Percentiles rank a stretch among this genome's conserved stretches.
phyloP scores from a whole-genome alignment of 1,140 invertebrate species.

The Dicyema japonicum region DNA sequence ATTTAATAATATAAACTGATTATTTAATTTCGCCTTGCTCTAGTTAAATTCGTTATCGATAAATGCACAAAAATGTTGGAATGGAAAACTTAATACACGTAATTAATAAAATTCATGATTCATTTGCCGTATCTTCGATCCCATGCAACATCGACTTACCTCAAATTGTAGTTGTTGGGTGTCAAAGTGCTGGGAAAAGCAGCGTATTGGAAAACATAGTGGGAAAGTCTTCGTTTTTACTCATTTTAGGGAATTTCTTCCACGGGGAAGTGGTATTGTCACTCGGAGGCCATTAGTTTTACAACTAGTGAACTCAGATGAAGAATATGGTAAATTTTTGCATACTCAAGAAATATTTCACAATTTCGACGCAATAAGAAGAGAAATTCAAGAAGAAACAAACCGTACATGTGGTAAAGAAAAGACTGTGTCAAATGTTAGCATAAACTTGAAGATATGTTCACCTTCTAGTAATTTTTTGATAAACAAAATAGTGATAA shows the following conservation, averaged over 20 bases:
- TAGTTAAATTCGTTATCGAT: no score
- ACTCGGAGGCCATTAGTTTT: slow-evolving; percentile 80
- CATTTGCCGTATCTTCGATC: slow-evolving; percentile 76
- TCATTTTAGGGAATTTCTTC: slow-evolving; percentile 54
- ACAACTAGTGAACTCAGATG: slow-evolving; percentile 54
- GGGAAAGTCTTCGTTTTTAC: slow-evolving; percentile 59
- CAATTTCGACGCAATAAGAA: slow-evolving; percentile 72
- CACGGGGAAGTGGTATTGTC: slow-evolving; percentile 76
- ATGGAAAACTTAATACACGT: slow-evolving; percentile 92
- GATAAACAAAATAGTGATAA: slow-evolving; percentile 17
- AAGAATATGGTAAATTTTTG: slow-evolving; percentile 86
- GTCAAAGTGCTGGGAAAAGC: no score
- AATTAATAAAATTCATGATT: slow-evolving; percentile 94
- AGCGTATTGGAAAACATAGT: slow-evolving; percentile 98
- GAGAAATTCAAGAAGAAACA: slow-evolving; percentile 85
- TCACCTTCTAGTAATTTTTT: slow-evolving; percentile 85
- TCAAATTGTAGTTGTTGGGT: no score
- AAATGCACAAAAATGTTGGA: slow-evolving; percentile 37
- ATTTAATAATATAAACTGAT: no score
- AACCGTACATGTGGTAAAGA: slow-evolving; percentile 75
- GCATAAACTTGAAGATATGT: slow-evolving; percentile 86
- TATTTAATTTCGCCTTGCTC: no score
- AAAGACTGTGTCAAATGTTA: slow-evolving; percentile 86
- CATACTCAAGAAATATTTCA: slow-evolving; percentile 87
- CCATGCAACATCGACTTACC: slow-evolving; percentile 86